Evolutionary conservation across 2,888 invertebrate genomes (phyloP), one percentile per base, ranked within the genome.

Genomic region (Trachelus stipa): DNA sequence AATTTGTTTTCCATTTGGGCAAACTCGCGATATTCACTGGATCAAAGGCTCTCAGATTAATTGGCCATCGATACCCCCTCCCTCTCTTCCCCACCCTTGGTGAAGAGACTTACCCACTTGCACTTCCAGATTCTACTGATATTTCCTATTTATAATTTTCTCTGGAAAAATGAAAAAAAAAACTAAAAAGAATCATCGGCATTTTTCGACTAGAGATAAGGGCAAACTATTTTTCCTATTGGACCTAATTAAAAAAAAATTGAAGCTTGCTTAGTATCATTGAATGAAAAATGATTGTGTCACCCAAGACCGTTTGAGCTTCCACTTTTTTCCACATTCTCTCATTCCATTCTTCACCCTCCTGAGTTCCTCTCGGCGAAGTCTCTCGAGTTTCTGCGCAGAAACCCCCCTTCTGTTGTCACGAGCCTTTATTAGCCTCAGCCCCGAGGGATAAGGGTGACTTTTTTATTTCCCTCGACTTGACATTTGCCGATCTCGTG

Each of bases 401-500:
- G 69, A 69, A 34, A 33, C 73, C 73, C 15, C 73, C 73, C 73
- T 73, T 34, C 33, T 34, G 73, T 73, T 73, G 73, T 73, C 88
- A 83, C 86, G 84, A 81, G 79, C 85, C 85, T 87, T 88, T 88
- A 88, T 88, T 88, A 88, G 85, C 84, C 85, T 80, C 77, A 75
- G 76, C 80, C 75, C 78, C 69, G 82, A 80, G 85, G 82, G 85
- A 83, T 81, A 82, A 88, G 90, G 90, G 87, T 88, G 89, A 88
- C 88, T 91, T 91, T 91, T 91, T 90, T 90, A 89, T 90, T 91
- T 90, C 89, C 88, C 88, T 84, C 88, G 86, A 87, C 90, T 91
- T 91, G 88, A 89, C 90, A 88, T 89, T 83, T 85, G 85, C 82
- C 87, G 83, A 86, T 86, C 86, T 87, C 85, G 40, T 76, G 77